These are phyloP conservation scores for Pampus argenteus DNA, from an alignment of 2,797 vertebrate species.

Conservation along the genomic window DNA sequence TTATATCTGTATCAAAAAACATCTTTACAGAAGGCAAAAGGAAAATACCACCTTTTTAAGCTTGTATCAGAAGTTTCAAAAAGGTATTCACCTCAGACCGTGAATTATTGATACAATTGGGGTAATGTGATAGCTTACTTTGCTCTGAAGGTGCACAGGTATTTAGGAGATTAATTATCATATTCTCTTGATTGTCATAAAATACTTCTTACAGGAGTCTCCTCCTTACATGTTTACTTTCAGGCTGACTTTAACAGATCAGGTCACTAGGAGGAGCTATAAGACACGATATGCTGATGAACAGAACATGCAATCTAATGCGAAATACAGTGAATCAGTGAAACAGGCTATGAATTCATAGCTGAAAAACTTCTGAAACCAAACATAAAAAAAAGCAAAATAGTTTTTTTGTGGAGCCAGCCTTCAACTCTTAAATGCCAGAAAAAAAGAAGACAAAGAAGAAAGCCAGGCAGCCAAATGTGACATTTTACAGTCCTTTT, in stretches of 20 bases:
- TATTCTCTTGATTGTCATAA: no score
- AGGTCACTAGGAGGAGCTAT: constrained; percentile 46
- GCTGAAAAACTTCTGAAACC: neutral
- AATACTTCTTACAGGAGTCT: no score
- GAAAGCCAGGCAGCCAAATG: neutral
- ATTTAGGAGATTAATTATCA: no score
- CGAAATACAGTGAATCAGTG: neutral
- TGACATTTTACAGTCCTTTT: neutral
- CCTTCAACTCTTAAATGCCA: neutral
- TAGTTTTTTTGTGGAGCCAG: neutral
- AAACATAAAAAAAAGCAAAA: neutral
- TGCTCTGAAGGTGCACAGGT: no score
- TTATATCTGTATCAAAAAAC: neutral
- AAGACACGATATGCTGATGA: neutral
- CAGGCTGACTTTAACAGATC: neutral
- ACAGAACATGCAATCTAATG: neutral
- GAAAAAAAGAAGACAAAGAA: neutral
- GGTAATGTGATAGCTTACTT: no score
- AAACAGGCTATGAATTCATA: neutral
- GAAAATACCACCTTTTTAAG: no score
- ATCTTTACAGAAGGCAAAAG: no score
- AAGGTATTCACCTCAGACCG: no score
- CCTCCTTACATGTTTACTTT: neutral
- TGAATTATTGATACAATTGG: no score
- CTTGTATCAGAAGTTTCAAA: no score